Evolutionary conservation across 2,113 vertebrate genomes (phyloP), one percentile per base, ranked within the genome.

Genomic region (Reinhardtius hippoglossoides): DNA sequence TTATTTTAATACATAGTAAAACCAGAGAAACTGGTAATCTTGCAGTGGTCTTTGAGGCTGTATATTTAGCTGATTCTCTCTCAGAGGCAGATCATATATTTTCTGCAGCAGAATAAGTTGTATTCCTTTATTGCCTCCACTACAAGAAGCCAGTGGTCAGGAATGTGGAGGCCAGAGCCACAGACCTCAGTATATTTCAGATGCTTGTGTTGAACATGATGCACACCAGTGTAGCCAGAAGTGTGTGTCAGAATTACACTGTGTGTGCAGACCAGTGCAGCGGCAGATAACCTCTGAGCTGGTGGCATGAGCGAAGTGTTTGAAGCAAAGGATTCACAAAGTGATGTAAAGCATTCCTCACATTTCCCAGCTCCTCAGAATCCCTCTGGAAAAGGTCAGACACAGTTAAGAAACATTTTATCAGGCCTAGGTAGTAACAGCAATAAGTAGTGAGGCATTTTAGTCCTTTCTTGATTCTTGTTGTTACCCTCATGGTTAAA

Each of bases 261-360:
- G 44, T 64, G 10, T 26, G 8, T 26, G 26, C 26, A 21, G 71
- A 77, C 5, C 9, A 40, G 44, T 2, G 2, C 16, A 2, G 44
- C 59, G 24, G 63, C 65, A 86, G 67, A 84, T 81, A 67, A 79
- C 69, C 81, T 86, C 16, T 77, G 71, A 48, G 46, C 26, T 16
- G 62, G 35, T 37, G 35, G 48, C 64, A 21, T 31, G 55, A 67
- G 74, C 54, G 74, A 67, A 46, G 65, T 46, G 52, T 67, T 68
- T 61, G 58, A 69, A 71, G 69, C 55, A 5, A 21, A 80, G n/a
- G 52, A 75, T 78, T 83, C 79, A 79, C 84, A 79, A 71, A 69
- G 71, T 60, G 55, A 73, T 80, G 85, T 65, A 58, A 78, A 85
- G 73, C 77, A 90, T 90, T 90, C 82, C 65, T 84, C n/a, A 73